Conservation (phyloP, 2,113 vertebrate species). For the Theristicus caerulescens region DNA sequence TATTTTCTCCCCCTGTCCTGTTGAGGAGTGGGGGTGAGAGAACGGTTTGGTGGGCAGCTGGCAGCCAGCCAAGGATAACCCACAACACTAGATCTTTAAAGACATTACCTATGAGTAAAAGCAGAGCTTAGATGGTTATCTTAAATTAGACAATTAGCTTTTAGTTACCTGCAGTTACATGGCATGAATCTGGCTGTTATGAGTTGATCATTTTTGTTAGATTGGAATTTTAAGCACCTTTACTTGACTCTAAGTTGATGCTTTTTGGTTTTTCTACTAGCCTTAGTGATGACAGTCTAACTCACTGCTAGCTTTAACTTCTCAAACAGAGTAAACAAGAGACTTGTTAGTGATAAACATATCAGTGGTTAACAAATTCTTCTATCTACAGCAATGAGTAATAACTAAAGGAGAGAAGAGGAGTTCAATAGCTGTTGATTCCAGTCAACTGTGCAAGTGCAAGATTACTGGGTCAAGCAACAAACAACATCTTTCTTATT, state of each 20-base stretch:
- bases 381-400: not conserved
- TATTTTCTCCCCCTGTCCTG: not conserved
- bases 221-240: not conserved
- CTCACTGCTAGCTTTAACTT: not conserved
- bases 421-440: not conserved
- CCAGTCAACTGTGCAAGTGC: not conserved
- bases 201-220: not conserved
- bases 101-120: not conserved
- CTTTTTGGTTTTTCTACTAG: not conserved
- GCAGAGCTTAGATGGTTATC: not conserved
- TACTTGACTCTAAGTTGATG: not conserved
- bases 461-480: not conserved
- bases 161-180: not conserved
- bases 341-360: not conserved
- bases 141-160: not conserved
- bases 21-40: not conserved
- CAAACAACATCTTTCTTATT: not conserved
- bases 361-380: not conserved
- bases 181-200: not conserved
- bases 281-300: not conserved
- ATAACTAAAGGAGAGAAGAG: not conserved
- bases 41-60: not conserved
- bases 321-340: not conserved
- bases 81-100: not conserved
- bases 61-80: not conserved